Evolutionary conservation across 2,888 invertebrate species (phyloP).

Genomic region (Pteria penguin): DNA sequence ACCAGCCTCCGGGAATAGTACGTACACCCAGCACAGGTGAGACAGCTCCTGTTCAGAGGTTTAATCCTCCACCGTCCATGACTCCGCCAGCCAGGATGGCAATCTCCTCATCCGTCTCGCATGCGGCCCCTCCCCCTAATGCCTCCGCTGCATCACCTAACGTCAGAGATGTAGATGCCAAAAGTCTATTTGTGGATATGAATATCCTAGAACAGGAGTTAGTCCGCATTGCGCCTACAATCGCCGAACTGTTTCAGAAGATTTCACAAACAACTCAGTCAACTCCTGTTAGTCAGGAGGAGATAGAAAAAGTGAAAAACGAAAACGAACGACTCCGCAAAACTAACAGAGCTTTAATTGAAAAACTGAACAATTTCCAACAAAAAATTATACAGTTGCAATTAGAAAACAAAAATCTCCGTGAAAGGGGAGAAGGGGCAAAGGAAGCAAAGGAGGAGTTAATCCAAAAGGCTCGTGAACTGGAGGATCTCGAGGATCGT

Average conservation of each 20-base stretch:
- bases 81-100: constrained; percentile 24
- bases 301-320: constrained; percentile 55
- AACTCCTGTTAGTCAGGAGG: constrained; percentile 54
- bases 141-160: constrained; percentile 46
- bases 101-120: constrained; percentile 9
- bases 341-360: constrained; percentile 60
- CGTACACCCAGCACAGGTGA: constrained; percentile 28
- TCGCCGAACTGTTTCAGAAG: constrained; percentile 61
- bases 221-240: constrained; percentile 60
- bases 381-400: constrained; percentile 64
- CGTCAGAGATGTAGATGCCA: constrained; percentile 40
- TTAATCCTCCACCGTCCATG: background rate
- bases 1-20: background rate
- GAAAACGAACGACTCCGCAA: constrained; percentile 62
- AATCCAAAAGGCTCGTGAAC: constrained; percentile 53
- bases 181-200: constrained; percentile 54
- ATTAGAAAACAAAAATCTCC: constrained; percentile 59
- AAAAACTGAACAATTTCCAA: constrained; percentile 63
- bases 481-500: constrained; percentile 55
- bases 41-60: constrained; percentile 6
- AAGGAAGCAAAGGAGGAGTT: constrained; percentile 56
- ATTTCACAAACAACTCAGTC: constrained; percentile 58
- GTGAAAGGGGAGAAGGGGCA: constrained; percentile 57
- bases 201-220: constrained; percentile 58
- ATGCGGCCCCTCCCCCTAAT: constrained; percentile 39